Conservation (phyloP, 2,797 vertebrate genomes). For the Anguilla pacifica region DNA sequence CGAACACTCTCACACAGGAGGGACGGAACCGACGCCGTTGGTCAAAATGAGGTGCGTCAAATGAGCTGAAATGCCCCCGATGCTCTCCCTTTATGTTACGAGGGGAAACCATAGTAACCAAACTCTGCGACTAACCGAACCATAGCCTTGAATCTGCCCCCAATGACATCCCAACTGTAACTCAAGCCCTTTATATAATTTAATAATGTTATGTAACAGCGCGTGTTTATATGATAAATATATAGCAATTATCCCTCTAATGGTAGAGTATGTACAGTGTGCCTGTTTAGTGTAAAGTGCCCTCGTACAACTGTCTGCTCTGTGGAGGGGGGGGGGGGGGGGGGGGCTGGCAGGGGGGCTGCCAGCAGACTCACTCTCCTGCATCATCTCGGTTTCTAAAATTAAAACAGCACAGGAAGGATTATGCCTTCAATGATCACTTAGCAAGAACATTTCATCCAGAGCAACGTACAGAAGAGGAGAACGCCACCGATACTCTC, state of each 20-base stretch:
- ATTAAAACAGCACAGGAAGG: not conserved
- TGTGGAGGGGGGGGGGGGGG: not conserved
- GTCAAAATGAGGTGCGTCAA: not conserved
- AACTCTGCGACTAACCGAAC: not conserved
- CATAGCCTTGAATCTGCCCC: not conserved
- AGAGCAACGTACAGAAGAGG: not conserved
- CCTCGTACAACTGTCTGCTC: not conserved
- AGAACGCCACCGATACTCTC: not conserved
- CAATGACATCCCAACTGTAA: not conserved
- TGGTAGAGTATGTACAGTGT: constrained; percentile 15
- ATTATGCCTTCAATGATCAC: not conserved
- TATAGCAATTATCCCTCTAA: constrained; percentile 23
- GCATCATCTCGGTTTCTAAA: not conserved
- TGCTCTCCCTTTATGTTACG: not conserved
- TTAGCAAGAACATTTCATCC: not conserved
- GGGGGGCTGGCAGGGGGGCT: not conserved
- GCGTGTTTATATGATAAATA: constrained; percentile 20
- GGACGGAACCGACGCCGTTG: not conserved
- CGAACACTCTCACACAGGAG: not conserved
- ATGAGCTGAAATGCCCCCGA: not conserved
- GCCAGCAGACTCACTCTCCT: not conserved
- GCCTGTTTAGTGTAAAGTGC: constrained; percentile 12
- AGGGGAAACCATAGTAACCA: not conserved
- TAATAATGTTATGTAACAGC: constrained; percentile 4
- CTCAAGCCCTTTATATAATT: not conserved